A percentile compares a stretch with the other conserved stretches of the same genome.
These are phyloP conservation scores for Erebia epiphron DNA, from an alignment of 2,888 invertebrate genomes.

Conservation along the genomic window DNA sequence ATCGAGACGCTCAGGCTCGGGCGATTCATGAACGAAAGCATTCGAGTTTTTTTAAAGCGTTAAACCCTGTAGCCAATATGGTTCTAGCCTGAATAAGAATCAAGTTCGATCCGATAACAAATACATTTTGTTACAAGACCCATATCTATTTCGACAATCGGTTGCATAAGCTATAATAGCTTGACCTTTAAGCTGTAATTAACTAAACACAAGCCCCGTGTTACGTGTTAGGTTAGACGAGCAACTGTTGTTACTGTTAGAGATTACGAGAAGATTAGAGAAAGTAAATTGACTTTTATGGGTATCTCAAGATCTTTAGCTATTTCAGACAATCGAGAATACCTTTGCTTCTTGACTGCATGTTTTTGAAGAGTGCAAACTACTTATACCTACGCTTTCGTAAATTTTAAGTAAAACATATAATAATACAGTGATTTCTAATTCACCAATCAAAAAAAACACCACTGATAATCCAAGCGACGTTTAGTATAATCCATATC, in stretches of 20 bases:
- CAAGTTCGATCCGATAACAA: neutral
- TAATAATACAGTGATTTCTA: no score
- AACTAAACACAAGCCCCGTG: constrained; percentile 25
- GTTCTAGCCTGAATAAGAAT: neutral
- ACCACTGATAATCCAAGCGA: no score
- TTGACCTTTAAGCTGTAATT: constrained; percentile 35
- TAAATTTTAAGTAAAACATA: no score
- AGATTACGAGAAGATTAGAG: constrained; percentile 8
- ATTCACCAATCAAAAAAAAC: no score
- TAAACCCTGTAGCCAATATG: neutral
- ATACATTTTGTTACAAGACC: neutral
- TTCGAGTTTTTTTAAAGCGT: neutral
- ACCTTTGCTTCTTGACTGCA: no score
- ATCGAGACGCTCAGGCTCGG: no score
- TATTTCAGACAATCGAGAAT: neutral
- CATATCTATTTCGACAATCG: constrained; percentile 15
- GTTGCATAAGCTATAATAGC: constrained; percentile 26
- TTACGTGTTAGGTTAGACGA: constrained; percentile 30
- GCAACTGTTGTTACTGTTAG: constrained; percentile 24
- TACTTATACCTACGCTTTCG: no score
- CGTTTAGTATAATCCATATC: no score
- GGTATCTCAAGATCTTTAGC: no score
- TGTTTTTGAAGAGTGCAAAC: no score
- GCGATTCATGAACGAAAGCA: no score
- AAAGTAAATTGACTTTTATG: constrained; percentile 19